Evolutionary conservation across 2,797 vertebrate species (phyloP).

Genomic region (Smutsia gigantea): DNA sequence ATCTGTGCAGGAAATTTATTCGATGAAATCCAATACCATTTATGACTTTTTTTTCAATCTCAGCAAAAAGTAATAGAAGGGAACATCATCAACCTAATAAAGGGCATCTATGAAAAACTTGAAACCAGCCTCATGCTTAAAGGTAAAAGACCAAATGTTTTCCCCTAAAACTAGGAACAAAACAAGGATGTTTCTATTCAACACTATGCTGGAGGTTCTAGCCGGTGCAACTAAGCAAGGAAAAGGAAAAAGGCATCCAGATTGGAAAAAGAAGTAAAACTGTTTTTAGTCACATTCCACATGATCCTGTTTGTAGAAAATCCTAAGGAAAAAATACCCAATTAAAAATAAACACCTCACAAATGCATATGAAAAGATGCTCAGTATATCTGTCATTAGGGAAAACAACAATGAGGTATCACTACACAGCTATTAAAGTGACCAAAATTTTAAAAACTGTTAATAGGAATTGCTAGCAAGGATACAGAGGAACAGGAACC

Average conservation of each 20-base stretch:
- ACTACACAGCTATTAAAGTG: not conserved
- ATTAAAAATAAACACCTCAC: not conserved
- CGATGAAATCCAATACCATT: not conserved
- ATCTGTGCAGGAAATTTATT: not conserved
- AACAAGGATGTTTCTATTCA: not conserved
- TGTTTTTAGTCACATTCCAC: not conserved
- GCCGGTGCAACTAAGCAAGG: not conserved
- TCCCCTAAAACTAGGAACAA: not conserved
- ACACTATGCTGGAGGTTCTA: not conserved
- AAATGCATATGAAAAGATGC: not conserved
- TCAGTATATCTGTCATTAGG: not conserved
- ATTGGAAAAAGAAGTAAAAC: not conserved
- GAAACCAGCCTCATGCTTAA: not conserved
- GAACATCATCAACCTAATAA: not conserved
- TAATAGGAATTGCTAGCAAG: not conserved
- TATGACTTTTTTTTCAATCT: not conserved
- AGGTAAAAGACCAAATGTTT: not conserved
- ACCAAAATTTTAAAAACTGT: not conserved
- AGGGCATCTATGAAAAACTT: not conserved
- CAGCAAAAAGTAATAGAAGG: not conserved
- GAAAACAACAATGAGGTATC: not conserved
- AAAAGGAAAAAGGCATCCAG: not conserved
- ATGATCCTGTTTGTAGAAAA: not conserved
- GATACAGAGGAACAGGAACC: not conserved
- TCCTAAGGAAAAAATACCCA: not conserved